Percentiles rank a stretch among this genome's conserved stretches.
Evolutionary conservation across 2,113 vertebrate species (phyloP).

Genomic region (Tetrao urogallus): DNA sequence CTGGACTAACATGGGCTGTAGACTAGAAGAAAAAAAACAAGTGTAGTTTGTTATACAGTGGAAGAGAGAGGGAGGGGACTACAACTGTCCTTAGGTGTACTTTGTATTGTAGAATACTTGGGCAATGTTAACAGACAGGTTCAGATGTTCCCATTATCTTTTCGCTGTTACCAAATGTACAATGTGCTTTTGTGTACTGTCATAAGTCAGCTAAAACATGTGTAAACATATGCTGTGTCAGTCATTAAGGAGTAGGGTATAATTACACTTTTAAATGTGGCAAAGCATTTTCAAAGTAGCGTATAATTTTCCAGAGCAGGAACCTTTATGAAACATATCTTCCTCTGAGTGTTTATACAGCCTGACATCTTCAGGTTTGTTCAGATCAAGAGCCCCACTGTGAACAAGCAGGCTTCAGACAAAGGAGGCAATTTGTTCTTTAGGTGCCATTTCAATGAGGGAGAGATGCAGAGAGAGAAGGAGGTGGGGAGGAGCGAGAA

Average conservation of each 20-base stretch:
- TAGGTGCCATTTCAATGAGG: constrained; percentile 62
- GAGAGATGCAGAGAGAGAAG: neutral
- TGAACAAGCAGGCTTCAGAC: constrained; percentile 75
- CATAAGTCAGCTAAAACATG: constrained; percentile 77
- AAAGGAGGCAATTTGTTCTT: constrained; percentile 78
- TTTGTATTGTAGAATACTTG: constrained; percentile 39
- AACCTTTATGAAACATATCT: constrained; percentile 74
- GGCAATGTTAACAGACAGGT: constrained; percentile 21
- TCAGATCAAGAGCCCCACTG: constrained; percentile 77
- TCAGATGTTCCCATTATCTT: constrained; percentile 53
- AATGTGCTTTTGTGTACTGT: constrained; percentile 59
- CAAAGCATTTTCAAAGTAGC: constrained; percentile 77
- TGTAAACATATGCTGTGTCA: constrained; percentile 78
- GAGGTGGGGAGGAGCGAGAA: neutral
- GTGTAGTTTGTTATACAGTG: neutral
- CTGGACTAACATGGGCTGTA: neutral
- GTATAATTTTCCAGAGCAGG: constrained; percentile 76
- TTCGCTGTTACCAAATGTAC: constrained; percentile 56
- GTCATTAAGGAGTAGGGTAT: constrained; percentile 77
- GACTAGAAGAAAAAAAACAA: neutral
- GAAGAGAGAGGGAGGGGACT: neutral
- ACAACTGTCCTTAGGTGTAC: neutral
- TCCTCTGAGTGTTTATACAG: constrained; percentile 76
- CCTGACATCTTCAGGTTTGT: constrained; percentile 75
- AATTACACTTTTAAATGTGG: constrained; percentile 82